Base-by-base conservation (phyloP, 1,140 invertebrate genomes). In the Drosophila sproati region DNA sequence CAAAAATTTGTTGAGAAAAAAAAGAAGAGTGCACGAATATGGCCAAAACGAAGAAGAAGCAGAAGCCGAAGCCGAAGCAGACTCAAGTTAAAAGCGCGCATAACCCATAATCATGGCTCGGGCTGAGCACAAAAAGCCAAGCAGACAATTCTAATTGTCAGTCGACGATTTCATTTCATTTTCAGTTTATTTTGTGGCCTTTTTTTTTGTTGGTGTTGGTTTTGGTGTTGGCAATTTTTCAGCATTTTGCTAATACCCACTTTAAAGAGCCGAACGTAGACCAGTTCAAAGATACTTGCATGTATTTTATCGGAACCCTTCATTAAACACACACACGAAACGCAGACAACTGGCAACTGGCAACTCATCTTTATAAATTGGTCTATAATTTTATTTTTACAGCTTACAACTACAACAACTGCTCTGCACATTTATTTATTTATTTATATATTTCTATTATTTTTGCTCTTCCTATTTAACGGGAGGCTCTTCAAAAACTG, bases 281-380 rank as follows among this genome's bases (percentile, higher is more conserved):
- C 55, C 60, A 61, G 80, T 37, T 82, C 54, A 63, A 54, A 57
- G 64, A 72, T 55, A 62, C 20, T 20, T 20, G 20, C 0, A 20
- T 20, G 20, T 20, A 20, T 77, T 57, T 52, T 52, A 64, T 73
- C 77, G 55, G 62, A 89, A 89, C 85, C 85, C 80, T 89, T 89
- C 80, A 85, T 89, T 89, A 89, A 54, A 55, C 74, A 79, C 80
- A 89, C 83, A 85, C 64, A 28, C 43, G 20, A 45, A 50, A 29
- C 56, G 57, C 59, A 68, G 48, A 63, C 39, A 34, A 54, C 32
- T 4, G 12, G 62, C 55, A 55, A 64, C 35, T 12, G 56, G 31
- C 88, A 60, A 91, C 73, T 91, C 88, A 91, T 91, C 82, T 88
- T 91, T 91, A 91, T 91, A 91, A 91, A 91, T 91, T 91, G 88